Percentiles rank a stretch among this genome's conserved stretches.
Evolutionary conservation across 2,888 invertebrate genomes (phyloP).

Genomic region (Tetanocera ferruginea): DNA sequence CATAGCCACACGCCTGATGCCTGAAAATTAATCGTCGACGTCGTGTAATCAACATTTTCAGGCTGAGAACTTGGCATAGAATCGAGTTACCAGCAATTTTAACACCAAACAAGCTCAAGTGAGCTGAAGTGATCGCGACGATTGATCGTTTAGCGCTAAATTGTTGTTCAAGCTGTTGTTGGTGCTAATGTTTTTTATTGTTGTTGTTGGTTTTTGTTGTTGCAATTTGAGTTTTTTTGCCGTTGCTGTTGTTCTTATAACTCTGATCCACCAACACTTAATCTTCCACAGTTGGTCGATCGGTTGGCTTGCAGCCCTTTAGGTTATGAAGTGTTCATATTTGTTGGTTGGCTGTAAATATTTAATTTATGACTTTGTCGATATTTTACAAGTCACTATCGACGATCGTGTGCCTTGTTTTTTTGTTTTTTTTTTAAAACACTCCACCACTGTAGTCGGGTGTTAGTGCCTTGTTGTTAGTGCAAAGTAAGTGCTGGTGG

Average conservation of each 20-base stretch:
- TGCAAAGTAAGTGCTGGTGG: conserved; percentile 42
- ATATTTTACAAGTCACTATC: conserved; percentile 54
- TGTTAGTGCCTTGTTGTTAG: background rate
- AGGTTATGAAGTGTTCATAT: conserved; percentile 54
- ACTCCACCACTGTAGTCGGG: conserved; percentile 25
- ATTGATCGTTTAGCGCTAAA: conserved; percentile 60
- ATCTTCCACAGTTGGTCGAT: conserved; percentile 3
- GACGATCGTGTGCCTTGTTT: conserved; percentile 57
- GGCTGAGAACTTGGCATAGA: background rate
- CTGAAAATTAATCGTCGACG: conserved; percentile 42
- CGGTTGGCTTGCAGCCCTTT: conserved; percentile 16
- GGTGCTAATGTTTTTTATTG: conserved; percentile 32
- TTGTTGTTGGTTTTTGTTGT: background rate
- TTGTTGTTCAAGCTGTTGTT: conserved; percentile 35
- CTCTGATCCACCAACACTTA: conserved; percentile 44
- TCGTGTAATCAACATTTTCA: conserved; percentile 38
- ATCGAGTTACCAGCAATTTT: background rate
- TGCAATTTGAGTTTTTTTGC: conserved; percentile 9
- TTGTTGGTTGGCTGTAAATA: conserved; percentile 55
- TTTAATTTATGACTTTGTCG: conserved; percentile 67
- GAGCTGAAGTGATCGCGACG: conserved; percentile 57
- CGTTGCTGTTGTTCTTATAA: conserved; percentile 36
- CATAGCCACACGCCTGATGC: conserved; percentile 38
- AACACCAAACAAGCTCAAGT: background rate
- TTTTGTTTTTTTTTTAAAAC: conserved; percentile 38